These are phyloP conservation scores for Glyptemys insculpta DNA, from an alignment of 2,797 vertebrate genomes.

Conservation along the genomic window DNA sequence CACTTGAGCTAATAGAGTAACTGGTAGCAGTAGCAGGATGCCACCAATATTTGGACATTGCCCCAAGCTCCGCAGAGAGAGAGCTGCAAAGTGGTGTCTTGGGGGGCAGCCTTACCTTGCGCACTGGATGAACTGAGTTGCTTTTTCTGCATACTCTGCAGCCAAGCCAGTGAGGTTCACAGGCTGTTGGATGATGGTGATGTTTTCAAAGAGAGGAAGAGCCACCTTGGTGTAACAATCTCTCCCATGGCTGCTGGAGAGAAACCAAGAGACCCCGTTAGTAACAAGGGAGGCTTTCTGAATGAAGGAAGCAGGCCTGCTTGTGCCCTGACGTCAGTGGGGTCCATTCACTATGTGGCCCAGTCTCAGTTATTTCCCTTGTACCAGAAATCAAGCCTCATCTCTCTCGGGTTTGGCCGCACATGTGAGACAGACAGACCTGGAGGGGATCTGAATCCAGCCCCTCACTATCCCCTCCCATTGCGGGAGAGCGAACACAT, in stretches of 20 bases:
- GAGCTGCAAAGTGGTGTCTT: not conserved
- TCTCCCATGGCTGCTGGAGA: not conserved
- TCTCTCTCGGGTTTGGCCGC: not conserved
- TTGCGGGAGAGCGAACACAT: not conserved
- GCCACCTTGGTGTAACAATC: constrained; percentile 86
- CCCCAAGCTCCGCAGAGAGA: not conserved
- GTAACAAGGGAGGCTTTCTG: not conserved
- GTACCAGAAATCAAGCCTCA: not conserved
- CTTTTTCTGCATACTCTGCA: constrained; percentile 83
- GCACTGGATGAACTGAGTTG: constrained; percentile 82
- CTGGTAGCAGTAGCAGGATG: not conserved
- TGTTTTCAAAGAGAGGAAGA: constrained; percentile 93
- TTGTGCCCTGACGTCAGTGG: not conserved
- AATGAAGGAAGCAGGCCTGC: not conserved
- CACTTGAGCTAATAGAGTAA: not conserved
- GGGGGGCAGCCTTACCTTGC: constrained; percentile 84
- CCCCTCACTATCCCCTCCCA: not conserved
- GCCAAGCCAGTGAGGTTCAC: constrained; percentile 88
- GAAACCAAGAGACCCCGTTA: not conserved
- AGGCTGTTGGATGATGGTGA: constrained; percentile 90
- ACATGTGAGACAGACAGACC: not conserved
- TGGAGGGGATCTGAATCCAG: not conserved
- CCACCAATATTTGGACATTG: not conserved
- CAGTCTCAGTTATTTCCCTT: not conserved
- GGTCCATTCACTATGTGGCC: not conserved